Evolutionary conservation across 1,140 invertebrate species (phyloP), one percentile per base, ranked within the genome.

Genomic region (Eriocheir sinensis): DNA sequence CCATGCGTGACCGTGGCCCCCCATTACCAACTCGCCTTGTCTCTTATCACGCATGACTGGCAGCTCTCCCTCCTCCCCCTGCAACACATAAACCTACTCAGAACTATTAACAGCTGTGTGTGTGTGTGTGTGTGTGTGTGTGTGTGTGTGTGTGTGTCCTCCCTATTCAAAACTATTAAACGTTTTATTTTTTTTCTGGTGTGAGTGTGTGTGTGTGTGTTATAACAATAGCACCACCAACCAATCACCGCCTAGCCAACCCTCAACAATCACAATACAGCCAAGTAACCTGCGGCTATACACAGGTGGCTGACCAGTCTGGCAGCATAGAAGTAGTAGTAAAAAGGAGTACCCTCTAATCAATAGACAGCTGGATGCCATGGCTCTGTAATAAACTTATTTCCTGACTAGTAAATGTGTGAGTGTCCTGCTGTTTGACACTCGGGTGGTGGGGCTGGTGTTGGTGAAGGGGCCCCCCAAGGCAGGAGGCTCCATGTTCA

Each of bases 11-110:
- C 89, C 81, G 27, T 30, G 38, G 48, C 9, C 34, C 85, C 91
- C 79, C 86, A 80, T 83, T 38, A 83, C 91, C 92, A 93, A 40
- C 86, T 91, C 89, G 53, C 81, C 91, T 89, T 60, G 94, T 88
- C 91, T 93, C 81, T 95, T 95, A 81, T 89, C 85, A 91, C 91
- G 34, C 72, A 93, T 92, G 83, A 89, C 90, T 94, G 90, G 53
- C 85, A 93, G 89, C 91, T 92, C 93, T 93, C 93, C 91, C 93
- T 89, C 91, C 91, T 92, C 83, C 93, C 94, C 94, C 93, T 93
- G 92, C 91, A 92, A 94, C 95, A 94, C 94, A 94, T 85, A 95
- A 94, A 94, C 91, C 93, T 91, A 94, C 94, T 94, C 94, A 94
- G 94, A 91, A 91, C 89, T 81, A 91, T 79, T 72, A 72, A 72